Evolutionary conservation across 2,797 vertebrate species (phyloP), one percentile per base, ranked within the genome.

Genomic region (Acipenser oxyrinchus): DNA sequence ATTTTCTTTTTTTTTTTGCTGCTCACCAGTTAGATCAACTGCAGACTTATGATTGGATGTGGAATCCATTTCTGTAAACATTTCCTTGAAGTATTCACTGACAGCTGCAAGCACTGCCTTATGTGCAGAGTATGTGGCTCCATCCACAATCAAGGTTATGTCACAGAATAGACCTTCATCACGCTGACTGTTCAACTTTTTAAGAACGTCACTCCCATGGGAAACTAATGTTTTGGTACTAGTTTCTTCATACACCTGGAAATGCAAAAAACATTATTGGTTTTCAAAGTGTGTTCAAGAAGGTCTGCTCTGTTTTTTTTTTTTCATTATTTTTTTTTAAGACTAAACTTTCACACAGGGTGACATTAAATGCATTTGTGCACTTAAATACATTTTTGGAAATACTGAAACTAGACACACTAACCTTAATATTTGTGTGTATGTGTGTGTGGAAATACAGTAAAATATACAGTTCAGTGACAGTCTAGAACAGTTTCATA

Each of bases 31-130:
- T 60, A 92, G 85, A 76, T 92, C 90, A 63, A 92, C 71, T 71
- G 89, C 83, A n/a, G 82, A 72, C 63, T 84, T 82, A 50, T 78
- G 76, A 74, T 73, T 82, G 64, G 76, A 66, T 37, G 74, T 61
- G 0, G 78, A 81, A 69, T 87, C 90, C 86, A 88, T 89, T 72
- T 91, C 89, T 10, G 83, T 80, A 68, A 92, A 90, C 65, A 91
- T 77, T 73, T 92, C 89, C 72, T 92, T 88, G 69, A 92, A 92
- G 81, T 91, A 90, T 75, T 92, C 90, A 59, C 90, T 92, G 73
- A 89, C 90, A 1, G 89, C 90, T 0, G 90, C 89, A 75, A 92
- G 78, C 10, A 91, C 90, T 0, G 90, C 85, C 76, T 81, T 84
- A 77, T 92, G 90, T 7, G 90, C 90, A 3, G 83, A 80, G 78